Conservation (phyloP, 2,797 vertebrate species). For the Podarcis lilfordi region DNA sequence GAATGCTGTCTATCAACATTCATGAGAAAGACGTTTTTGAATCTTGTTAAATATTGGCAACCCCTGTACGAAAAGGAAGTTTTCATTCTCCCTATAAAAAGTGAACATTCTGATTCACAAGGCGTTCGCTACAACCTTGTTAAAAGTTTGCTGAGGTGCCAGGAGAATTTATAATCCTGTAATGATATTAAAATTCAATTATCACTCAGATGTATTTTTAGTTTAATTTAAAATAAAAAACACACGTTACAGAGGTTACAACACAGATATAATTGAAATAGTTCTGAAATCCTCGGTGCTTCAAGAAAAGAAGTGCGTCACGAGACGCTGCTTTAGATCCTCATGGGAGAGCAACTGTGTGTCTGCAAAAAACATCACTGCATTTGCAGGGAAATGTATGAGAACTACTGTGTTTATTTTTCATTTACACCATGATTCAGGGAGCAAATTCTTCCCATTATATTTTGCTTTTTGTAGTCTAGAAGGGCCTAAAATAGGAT, state of each 20-base stretch:
- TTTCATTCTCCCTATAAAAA: conserved; percentile 32
- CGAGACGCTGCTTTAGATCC: not conserved
- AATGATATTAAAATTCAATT: conserved; percentile 28
- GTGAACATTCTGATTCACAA: conserved; percentile 23
- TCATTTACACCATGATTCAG: not conserved
- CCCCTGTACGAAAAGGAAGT: conserved; percentile 3
- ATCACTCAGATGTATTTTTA: not conserved
- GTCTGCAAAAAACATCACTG: not conserved
- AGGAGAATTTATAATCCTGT: conserved; percentile 21
- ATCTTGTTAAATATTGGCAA: not conserved
- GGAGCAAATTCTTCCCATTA: not conserved
- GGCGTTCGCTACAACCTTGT: conserved; percentile 4
- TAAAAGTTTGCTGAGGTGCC: not conserved
- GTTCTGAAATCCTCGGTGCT: conserved; percentile 5
- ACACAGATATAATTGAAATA: not conserved
- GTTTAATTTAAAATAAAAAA: conserved; percentile 28
- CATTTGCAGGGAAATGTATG: not conserved
- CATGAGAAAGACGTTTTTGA: not conserved
- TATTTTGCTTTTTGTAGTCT: not conserved
- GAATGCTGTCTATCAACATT: not conserved
- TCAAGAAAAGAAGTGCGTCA: not conserved
- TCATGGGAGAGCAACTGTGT: not conserved
- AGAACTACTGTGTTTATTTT: conserved; percentile 4
- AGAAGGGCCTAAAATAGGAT: not conserved
- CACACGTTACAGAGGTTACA: not conserved